phyloP scores from a whole-genome alignment of 2,113 vertebrate genomes.

The Polypterus bichir region DNA sequence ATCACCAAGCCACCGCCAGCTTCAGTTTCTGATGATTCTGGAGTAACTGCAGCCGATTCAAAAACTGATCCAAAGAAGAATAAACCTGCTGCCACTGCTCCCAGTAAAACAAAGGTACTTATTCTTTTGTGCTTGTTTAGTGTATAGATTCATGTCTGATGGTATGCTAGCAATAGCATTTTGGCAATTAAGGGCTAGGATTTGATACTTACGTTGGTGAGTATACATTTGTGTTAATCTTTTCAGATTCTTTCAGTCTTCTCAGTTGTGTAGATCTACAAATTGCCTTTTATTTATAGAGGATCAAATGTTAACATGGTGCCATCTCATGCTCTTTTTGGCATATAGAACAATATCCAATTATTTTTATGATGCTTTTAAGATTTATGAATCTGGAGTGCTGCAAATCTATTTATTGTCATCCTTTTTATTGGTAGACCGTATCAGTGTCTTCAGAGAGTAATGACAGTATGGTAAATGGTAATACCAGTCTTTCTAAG shows the following conservation, averaged over 20 bases:
- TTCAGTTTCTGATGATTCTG: slow-evolving; percentile 49
- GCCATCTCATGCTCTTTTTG: too few relatives aligned
- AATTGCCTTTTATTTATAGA: too few relatives aligned
- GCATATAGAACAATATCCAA: too few relatives aligned
- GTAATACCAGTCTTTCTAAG: slow-evolving; percentile 33
- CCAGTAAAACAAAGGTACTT: slow-evolving; percentile 73
- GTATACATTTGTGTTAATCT: too few relatives aligned
- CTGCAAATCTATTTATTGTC: not conserved
- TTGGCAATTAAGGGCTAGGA: too few relatives aligned
- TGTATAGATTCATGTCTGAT: not conserved
- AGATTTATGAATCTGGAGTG: too few relatives aligned
- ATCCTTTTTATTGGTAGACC: slow-evolving; percentile 22
- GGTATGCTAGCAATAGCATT: too few relatives aligned
- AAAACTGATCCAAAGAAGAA: slow-evolving; percentile 76
- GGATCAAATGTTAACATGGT: too few relatives aligned
- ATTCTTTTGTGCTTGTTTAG: not conserved
- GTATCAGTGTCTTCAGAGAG: slow-evolving; percentile 45
- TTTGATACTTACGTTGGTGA: too few relatives aligned
- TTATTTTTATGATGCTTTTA: too few relatives aligned
- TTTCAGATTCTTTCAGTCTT: too few relatives aligned
- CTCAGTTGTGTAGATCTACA: too few relatives aligned
- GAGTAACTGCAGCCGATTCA: slow-evolving; percentile 40
- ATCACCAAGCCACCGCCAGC: slow-evolving; percentile 24
- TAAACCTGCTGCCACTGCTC: slow-evolving; percentile 47
- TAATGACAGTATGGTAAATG: slow-evolving; percentile 44